These are phyloP conservation scores for Aphis craccivora DNA, from an alignment of 1,140 invertebrate species.

Conservation along the genomic window DNA sequence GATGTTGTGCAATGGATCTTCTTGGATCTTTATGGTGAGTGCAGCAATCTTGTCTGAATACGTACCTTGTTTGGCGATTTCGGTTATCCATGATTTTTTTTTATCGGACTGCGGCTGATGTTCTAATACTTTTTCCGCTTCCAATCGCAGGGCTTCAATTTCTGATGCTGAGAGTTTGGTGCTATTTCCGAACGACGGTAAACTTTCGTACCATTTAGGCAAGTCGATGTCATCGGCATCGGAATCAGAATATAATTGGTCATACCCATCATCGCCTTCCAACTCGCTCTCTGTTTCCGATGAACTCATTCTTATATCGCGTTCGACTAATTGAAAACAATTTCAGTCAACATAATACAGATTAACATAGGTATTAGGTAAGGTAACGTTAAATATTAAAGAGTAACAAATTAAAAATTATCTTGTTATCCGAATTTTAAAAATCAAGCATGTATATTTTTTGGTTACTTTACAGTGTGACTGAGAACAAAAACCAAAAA, in stretches of 20 bases:
- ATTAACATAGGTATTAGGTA: no score
- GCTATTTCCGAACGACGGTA: background rate
- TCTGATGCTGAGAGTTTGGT: conserved; percentile 39
- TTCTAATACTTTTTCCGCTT: conserved; percentile 59
- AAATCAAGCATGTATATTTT: background rate
- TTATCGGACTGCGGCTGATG: background rate
- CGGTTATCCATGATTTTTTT: conserved; percentile 75
- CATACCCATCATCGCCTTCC: conserved; percentile 6
- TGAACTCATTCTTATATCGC: background rate
- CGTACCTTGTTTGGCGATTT: conserved; percentile 81
- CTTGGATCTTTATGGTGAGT: conserved; percentile 81
- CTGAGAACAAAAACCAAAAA: background rate
- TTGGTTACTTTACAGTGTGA: conserved; percentile 42
- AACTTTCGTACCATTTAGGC: conserved; percentile 38
- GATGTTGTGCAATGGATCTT: conserved; percentile 84
- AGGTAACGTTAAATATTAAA: no score
- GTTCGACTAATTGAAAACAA: no score
- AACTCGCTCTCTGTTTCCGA: background rate
- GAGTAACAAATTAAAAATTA: no score
- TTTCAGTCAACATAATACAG: no score
- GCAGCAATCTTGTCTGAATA: conserved; percentile 87
- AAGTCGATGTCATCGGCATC: conserved; percentile 37
- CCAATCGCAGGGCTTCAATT: conserved; percentile 41
- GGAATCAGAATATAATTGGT: conserved; percentile 30
- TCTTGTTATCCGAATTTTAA: conserved; percentile 17